Percentiles rank a stretch among this genome's conserved stretches.
Evolutionary conservation across 2,888 invertebrate species (phyloP).

Genomic region (Endomychus coccineus): DNA sequence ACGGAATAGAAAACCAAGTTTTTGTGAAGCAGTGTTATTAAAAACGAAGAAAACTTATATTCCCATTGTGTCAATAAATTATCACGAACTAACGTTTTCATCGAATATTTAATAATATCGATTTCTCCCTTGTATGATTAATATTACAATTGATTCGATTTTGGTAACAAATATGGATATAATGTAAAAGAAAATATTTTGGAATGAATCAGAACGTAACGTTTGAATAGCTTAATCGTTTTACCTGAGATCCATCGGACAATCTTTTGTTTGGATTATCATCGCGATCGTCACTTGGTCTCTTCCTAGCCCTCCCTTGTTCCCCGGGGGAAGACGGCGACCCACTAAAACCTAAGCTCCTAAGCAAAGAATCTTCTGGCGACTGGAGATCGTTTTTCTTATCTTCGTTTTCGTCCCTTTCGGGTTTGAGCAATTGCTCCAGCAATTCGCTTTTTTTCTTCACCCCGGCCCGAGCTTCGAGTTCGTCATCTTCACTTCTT

Average conservation of each 20-base stretch:
- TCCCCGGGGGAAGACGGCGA: constrained; percentile 50
- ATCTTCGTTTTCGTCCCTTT: constrained; percentile 43
- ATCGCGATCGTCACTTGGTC: constrained; percentile 57
- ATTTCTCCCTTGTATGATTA: no score
- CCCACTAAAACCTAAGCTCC: constrained; percentile 52
- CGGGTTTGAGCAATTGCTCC: constrained; percentile 51
- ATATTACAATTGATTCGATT: no score
- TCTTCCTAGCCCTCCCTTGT: constrained; percentile 49
- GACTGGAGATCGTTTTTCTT: constrained; percentile 38
- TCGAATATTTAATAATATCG: no score
- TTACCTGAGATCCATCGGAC: constrained; percentile 40
- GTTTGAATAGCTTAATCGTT: background rate
- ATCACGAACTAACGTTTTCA: no score
- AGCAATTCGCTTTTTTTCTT: constrained; percentile 56
- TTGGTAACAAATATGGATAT: no score
- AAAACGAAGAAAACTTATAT: no score
- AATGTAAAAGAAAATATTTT: no score
- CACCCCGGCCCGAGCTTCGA: constrained; percentile 51
- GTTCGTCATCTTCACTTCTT: constrained; percentile 71
- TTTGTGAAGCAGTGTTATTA: no score
- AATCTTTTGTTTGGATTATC: constrained; percentile 45
- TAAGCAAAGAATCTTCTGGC: constrained; percentile 50
- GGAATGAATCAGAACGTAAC: no score
- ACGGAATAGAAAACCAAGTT: no score
- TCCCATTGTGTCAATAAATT: no score